Conservation (phyloP, 2,797 vertebrate genomes). For the Sternarchorhynchus goeldii region DNA sequence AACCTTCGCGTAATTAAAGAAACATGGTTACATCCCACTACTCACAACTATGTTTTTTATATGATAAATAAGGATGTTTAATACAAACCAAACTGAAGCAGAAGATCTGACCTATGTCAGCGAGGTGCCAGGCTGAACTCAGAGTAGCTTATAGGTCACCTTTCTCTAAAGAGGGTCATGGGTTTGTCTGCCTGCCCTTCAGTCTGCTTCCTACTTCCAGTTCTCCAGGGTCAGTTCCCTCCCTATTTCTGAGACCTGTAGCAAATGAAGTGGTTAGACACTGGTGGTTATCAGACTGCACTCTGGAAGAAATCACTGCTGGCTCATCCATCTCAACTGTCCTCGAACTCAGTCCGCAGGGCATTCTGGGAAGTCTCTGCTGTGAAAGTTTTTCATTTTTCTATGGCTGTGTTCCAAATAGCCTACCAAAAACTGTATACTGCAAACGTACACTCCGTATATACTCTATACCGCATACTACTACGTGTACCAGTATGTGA, state of each 20-base stretch:
- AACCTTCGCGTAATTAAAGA: conserved; percentile 18
- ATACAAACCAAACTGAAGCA: background rate
- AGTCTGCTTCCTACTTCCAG: conserved; percentile 8
- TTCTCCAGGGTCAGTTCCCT: background rate
- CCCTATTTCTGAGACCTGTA: conserved; percentile 1
- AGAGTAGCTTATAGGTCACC: background rate
- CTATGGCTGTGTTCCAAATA: too few species aligned
- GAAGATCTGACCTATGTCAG: background rate
- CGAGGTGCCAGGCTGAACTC: background rate
- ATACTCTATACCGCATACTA: too few species aligned
- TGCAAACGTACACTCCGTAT: too few species aligned
- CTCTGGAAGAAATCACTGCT: background rate
- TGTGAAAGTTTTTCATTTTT: background rate
- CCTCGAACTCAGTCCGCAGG: too few species aligned
- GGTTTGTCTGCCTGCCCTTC: conserved; percentile 8
- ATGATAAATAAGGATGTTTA: background rate
- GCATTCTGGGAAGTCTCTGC: background rate
- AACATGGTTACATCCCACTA: background rate
- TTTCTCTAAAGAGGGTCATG: conserved; percentile 39
- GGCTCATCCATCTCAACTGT: background rate
- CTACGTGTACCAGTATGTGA: too few species aligned
- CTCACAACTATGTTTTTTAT: too few species aligned
- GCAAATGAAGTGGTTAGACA: background rate
- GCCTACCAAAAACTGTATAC: too few species aligned
- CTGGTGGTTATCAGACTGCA: conserved; percentile 7